Percentiles rank a stretch among this genome's conserved stretches.
phyloP scores from a whole-genome alignment of 2,113 vertebrate species.

The Melanerpes aurifrons region DNA sequence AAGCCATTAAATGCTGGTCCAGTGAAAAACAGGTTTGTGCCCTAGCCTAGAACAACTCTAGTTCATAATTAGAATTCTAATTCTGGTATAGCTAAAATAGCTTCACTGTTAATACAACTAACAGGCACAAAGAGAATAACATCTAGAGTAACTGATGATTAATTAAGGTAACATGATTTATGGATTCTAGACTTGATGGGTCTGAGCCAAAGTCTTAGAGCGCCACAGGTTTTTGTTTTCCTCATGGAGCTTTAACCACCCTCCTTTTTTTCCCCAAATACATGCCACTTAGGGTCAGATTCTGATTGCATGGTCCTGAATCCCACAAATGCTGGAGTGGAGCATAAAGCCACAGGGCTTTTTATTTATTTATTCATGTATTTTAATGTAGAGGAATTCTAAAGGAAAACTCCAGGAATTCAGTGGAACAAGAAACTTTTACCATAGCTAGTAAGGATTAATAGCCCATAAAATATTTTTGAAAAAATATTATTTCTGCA shows the following conservation, averaged over 20 bases:
- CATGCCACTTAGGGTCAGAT: neutral
- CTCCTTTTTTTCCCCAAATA: neutral
- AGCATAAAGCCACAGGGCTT: neutral
- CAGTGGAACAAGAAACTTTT: neutral
- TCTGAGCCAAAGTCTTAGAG: neutral
- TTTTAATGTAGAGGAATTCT: neutral
- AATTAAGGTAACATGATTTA: neutral
- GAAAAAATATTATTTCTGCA: neutral
- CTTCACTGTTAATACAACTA: neutral
- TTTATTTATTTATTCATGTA: neutral
- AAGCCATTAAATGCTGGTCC: neutral
- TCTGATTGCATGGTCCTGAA: neutral
- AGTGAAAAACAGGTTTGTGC: neutral
- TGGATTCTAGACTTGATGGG: neutral
- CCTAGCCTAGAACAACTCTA: neutral
- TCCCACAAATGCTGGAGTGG: neutral
- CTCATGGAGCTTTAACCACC: neutral
- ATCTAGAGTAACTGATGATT: neutral
- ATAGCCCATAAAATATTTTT: neutral
- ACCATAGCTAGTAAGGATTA: neutral
- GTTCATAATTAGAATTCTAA: neutral
- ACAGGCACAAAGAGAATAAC: neutral
- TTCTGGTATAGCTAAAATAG: neutral
- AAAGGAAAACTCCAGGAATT: neutral
- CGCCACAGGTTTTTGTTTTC: neutral